Base-by-base conservation (phyloP, 2,888 invertebrate genomes). In the Sabatieria punctata region DNA sequence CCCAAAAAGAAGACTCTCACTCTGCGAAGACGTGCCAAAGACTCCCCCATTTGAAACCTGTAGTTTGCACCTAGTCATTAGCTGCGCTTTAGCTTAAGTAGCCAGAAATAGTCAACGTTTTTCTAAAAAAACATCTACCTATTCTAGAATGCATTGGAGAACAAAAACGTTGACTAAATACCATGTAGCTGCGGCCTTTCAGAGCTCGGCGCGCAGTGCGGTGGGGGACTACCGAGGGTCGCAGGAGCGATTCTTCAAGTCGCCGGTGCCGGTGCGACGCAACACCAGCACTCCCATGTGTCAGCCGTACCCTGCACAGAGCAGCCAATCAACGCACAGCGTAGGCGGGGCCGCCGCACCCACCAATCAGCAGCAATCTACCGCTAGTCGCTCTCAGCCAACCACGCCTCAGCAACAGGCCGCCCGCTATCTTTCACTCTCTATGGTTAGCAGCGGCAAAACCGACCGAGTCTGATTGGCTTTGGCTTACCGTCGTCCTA, bases 201-300 rank as follows among this genome's bases (percentile, higher is more conserved):
- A n/a, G n/a, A n/a, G n/a, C n/a, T n/a, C n/a, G n/a, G n/a, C n/a
- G n/a, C n/a, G n/a, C n/a, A n/a, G n/a, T n/a, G n/a, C n/a, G n/a
- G n/a, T n/a, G n/a, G n/a, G n/a, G n/a, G n/a, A n/a, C n/a, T n/a
- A 21, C 38, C 15, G 38, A 13, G 22, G 38, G 6, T 8, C 15
- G 8, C 38, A 38, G n/a, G n/a, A n/a, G 8, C 38, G 6, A 13
- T 6, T 47, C 11, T 47, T 50, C 47, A 56, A 56, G 43, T 55
- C 55, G 41, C 55, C 56, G 24, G 49, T 51, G 4, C 55, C 56
- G 38, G 52, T 53, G 30, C 51, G 55, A 19, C 52, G 56, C 23
- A 55, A 56, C 48, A 56, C 55, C 8, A 52, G 52, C 18, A 49
- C 51, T 41, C 30, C 40, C 13, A 51, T 8, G 8, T 38, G 38